A percentile compares a stretch with the other conserved stretches of the same genome.
These are phyloP conservation scores for Perca flavescens DNA, from an alignment of 2,113 vertebrate species.

Conservation along the genomic window DNA sequence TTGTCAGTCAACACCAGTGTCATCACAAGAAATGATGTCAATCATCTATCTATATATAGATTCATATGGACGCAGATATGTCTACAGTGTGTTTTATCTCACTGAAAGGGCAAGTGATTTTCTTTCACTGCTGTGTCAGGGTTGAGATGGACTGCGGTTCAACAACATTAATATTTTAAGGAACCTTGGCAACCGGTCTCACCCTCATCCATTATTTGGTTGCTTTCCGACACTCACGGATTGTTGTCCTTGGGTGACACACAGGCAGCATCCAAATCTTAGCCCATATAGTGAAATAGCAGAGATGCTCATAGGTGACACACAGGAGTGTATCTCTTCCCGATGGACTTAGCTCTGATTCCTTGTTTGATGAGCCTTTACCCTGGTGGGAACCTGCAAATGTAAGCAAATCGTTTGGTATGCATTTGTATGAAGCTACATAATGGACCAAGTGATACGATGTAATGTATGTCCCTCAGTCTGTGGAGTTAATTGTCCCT, in stretches of 20 bases:
- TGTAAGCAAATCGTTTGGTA: slow-evolving; percentile 22
- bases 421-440: not conserved
- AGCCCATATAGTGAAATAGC: slow-evolving; percentile 43
- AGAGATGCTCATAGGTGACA: slow-evolving; percentile 35
- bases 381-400: slow-evolving; percentile 6
- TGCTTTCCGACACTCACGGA: slow-evolving; percentile 63
- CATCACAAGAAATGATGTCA: slow-evolving; percentile 53
- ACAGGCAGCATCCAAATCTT: slow-evolving; percentile 56
- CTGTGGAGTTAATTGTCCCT: slow-evolving; percentile 73
- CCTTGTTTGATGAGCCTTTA: slow-evolving; percentile 71
- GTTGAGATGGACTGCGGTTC: slow-evolving; percentile 73
- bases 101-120: slow-evolving; percentile 71
- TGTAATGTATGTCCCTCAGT: slow-evolving; percentile 18
- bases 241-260: slow-evolving; percentile 70
- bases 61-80: slow-evolving; percentile 30
- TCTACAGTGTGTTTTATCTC: slow-evolving; percentile 74
- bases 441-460: slow-evolving; percentile 7
- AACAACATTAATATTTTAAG: slow-evolving; percentile 82
- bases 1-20: slow-evolving; percentile 52
- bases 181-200: slow-evolving; percentile 61
- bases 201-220: slow-evolving; percentile 77
- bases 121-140: slow-evolving; percentile 70
- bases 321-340: slow-evolving; percentile 15
- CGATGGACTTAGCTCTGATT: slow-evolving; percentile 29
- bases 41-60: slow-evolving; percentile 60